Evolutionary conservation across 1,140 invertebrate species (phyloP).

Genomic region (Pissodes strobi): DNA sequence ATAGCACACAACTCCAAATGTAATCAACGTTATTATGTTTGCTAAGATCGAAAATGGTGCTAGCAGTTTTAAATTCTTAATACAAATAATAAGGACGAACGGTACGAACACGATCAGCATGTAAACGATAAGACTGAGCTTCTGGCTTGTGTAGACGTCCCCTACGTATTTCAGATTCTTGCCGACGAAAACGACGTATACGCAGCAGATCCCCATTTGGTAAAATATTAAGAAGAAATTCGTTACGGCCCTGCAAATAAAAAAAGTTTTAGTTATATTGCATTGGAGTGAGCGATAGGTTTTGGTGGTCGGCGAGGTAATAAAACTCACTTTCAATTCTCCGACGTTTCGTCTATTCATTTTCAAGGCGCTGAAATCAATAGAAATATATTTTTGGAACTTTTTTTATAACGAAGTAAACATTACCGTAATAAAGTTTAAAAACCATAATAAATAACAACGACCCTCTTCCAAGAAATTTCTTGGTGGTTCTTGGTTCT

Average conservation of each 20-base stretch:
- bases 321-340: too few relatives aligned
- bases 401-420: too few relatives aligned
- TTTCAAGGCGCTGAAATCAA: too few relatives aligned
- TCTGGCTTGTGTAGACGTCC: constrained; percentile 57
- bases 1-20: constrained; percentile 71
- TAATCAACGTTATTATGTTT: constrained; percentile 67
- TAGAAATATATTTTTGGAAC: too few relatives aligned
- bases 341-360: too few relatives aligned
- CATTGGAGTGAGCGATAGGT: too few relatives aligned
- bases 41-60: constrained; percentile 76
- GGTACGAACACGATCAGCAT: constrained; percentile 67
- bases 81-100: constrained; percentile 70
- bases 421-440: too few relatives aligned
- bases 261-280: not conserved
- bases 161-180: constrained; percentile 69
- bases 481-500: too few relatives aligned
- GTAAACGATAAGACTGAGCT: constrained; percentile 52
- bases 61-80: constrained; percentile 74
- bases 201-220: constrained; percentile 87
- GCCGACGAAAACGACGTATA: constrained; percentile 84
- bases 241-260: constrained; percentile 61
- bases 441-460: too few relatives aligned
- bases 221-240: constrained; percentile 77
- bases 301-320: too few relatives aligned
- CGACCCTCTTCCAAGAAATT: too few relatives aligned